Evolutionary conservation across 2,113 vertebrate species (phyloP), one percentile per base, ranked within the genome.

Genomic region (Benthochromis sp.): DNA sequence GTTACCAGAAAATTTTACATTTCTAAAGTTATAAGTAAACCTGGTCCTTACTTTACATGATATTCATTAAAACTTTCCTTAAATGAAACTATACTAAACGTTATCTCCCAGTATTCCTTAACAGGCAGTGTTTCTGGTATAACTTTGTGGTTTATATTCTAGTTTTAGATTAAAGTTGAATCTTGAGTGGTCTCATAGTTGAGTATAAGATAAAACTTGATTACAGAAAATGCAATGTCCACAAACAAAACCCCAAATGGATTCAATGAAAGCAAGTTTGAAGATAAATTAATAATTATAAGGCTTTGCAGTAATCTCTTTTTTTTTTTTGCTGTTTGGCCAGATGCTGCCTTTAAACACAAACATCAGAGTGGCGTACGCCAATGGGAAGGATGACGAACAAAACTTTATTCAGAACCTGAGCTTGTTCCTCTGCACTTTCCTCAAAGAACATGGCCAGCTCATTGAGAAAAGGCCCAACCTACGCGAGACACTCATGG

Each of bases 361-460:
- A 69, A 99, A 99, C 93, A 99, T 99, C 83, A 97, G 98, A 61
- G 95, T 99, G 94, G 98, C 99, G 0, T 99, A 99, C 43, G 97
- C 99, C 6, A 99, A 99, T 84, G 98, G 99, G 54, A 99, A 99
- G 91, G 99, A 99, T 79, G 98, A 99, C 78, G 98, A 99, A 82
- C 98, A 99, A 96, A 99, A 99, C 95, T 99, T 99, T 90, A 99
- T 99, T 93, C 99, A 99, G 96, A 99, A 99, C 92, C 98, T 99
- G 89, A 99, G 99, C 92, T 96, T 99, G 89, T 99, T 99, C 97
- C 98, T 99, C 83, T 99, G 99, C 94, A 99, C 99, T 0, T 99
- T 99, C 94, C 97, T 99, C 10, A 99, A 99, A 94, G 99, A 99
- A 92, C 99, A 99, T 4, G 98, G 98, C 13, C 98, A 98, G 79